phyloP scores from a whole-genome alignment of 2,113 vertebrate species.

The Ciconia stormi region DNA sequence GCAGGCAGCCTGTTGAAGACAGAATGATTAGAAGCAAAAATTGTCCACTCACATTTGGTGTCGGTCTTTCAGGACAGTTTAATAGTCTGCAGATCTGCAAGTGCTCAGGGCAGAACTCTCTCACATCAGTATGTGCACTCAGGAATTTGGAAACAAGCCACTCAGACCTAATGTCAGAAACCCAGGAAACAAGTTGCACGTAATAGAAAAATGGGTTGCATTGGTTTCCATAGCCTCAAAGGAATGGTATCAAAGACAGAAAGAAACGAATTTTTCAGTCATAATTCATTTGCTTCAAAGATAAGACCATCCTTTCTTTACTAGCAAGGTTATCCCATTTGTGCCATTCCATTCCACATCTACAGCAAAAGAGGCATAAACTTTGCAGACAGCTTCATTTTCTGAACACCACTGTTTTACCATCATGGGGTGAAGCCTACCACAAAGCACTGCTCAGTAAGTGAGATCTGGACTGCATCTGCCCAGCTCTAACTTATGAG shows the following conservation, averaged over 20 bases:
- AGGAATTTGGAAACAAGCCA: not conserved
- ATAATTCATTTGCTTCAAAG: not conserved
- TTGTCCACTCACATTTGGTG: not conserved
- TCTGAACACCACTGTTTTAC: not conserved
- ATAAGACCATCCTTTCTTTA: not conserved
- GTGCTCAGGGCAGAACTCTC: not conserved
- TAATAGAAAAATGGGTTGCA: not conserved
- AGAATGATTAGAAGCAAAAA: not conserved
- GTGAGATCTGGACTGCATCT: not conserved
- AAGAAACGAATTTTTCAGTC: not conserved
- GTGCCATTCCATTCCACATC: accelerated
- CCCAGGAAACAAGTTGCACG: not conserved
- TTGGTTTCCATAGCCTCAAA: not conserved
- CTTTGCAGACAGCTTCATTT: not conserved
- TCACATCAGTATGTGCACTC: accelerated
- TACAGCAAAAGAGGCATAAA: not conserved
- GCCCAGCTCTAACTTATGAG: not conserved
- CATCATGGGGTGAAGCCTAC: not conserved
- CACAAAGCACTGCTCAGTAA: not conserved
- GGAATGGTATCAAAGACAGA: not conserved
- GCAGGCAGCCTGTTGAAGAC: not conserved
- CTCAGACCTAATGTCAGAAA: not conserved
- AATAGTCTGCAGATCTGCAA: not conserved
- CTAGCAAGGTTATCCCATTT: not conserved
- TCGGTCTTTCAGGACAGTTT: not conserved